Percentiles rank a stretch among this genome's conserved stretches.
phyloP scores from a whole-genome alignment of 2,888 invertebrate genomes.

The Thymelicus acteon region DNA sequence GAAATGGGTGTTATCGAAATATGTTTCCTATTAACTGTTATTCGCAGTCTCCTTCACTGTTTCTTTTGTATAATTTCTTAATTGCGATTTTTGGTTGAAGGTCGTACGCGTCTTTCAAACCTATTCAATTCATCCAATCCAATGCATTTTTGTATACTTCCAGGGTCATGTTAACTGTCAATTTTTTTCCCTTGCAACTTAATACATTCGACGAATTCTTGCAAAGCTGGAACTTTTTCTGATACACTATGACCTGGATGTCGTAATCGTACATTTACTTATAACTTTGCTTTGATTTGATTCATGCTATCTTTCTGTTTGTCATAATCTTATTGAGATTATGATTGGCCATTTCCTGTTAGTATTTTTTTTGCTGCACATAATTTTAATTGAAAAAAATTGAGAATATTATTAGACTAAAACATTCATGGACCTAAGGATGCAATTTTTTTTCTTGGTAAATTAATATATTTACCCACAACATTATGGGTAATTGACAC shows the following conservation, averaged over 20 bases:
- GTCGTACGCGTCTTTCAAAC: slow-evolving; percentile 20
- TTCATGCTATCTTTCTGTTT: background rate
- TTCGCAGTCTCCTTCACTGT: background rate
- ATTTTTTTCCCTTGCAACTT: slow-evolving; percentile 17
- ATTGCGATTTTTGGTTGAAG: slow-evolving; percentile 28
- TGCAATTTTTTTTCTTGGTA: too few relatives aligned
- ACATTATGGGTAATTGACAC: too few relatives aligned
- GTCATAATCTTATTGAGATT: slow-evolving; percentile 7
- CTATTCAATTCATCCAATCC: slow-evolving; percentile 2
- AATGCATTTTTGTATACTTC: slow-evolving; percentile 23
- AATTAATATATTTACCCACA: too few relatives aligned
- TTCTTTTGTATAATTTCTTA: background rate
- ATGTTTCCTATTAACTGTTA: background rate
- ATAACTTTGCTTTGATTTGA: slow-evolving; percentile 10
- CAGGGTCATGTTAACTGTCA: slow-evolving; percentile 11
- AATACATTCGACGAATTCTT: slow-evolving; percentile 6
- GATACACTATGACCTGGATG: slow-evolving; percentile 32
- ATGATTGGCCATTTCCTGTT: slow-evolving; percentile 12
- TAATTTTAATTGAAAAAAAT: too few relatives aligned
- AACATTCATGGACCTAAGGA: too few relatives aligned
- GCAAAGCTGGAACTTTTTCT: slow-evolving; percentile 13
- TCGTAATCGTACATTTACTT: slow-evolving; percentile 6
- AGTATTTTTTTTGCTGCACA: background rate
- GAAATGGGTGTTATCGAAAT: slow-evolving; percentile 6
- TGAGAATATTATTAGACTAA: too few relatives aligned